phyloP scores from a whole-genome alignment of 2,113 vertebrate genomes.

The Verasper variegatus region DNA sequence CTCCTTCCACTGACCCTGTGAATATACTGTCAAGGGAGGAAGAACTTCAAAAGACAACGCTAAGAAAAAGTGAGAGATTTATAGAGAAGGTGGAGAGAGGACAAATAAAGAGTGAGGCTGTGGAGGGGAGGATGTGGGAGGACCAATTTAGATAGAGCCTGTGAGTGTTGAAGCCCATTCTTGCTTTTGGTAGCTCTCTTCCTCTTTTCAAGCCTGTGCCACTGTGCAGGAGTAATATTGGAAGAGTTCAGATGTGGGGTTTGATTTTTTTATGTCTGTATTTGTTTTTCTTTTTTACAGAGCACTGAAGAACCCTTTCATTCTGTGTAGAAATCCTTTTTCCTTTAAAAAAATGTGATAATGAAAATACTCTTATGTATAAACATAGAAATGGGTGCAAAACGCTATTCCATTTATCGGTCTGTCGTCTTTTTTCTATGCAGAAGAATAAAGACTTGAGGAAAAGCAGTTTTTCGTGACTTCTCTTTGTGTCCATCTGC shows the following conservation, averaged over 20 bases:
- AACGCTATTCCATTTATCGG: slow-evolving; percentile 70
- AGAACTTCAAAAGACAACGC: slow-evolving; percentile 41
- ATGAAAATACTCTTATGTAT: slow-evolving; percentile 74
- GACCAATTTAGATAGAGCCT: slow-evolving; percentile 42
- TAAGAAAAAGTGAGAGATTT: slow-evolving; percentile 46
- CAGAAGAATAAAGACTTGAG: slow-evolving; percentile 78
- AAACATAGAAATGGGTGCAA: slow-evolving; percentile 74
- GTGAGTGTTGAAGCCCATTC: slow-evolving; percentile 54
- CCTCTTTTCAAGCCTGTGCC: slow-evolving; percentile 59
- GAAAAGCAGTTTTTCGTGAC: slow-evolving; percentile 38
- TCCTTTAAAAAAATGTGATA: slow-evolving; percentile 66
- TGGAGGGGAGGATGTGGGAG: slow-evolving; percentile 15
- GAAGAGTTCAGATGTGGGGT: slow-evolving; percentile 49
- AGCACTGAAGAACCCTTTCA: slow-evolving; percentile 67
- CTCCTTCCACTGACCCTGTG: slow-evolving; percentile 39
- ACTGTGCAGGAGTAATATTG: slow-evolving; percentile 52
- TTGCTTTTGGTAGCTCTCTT: slow-evolving; percentile 54
- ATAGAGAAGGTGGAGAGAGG: slow-evolving; percentile 23
- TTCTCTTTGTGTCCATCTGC: slow-evolving; percentile 17
- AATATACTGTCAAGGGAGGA: slow-evolving; percentile 28
- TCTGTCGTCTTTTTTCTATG: slow-evolving; percentile 79
- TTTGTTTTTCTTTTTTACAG: slow-evolving; percentile 40
- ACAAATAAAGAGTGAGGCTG: slow-evolving; percentile 10
- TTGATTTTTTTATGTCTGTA: slow-evolving; percentile 19
- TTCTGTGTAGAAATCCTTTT: slow-evolving; percentile 69